Conservation (phyloP, 2,797 vertebrate genomes). For the Hippopotamyrus pictus region DNA sequence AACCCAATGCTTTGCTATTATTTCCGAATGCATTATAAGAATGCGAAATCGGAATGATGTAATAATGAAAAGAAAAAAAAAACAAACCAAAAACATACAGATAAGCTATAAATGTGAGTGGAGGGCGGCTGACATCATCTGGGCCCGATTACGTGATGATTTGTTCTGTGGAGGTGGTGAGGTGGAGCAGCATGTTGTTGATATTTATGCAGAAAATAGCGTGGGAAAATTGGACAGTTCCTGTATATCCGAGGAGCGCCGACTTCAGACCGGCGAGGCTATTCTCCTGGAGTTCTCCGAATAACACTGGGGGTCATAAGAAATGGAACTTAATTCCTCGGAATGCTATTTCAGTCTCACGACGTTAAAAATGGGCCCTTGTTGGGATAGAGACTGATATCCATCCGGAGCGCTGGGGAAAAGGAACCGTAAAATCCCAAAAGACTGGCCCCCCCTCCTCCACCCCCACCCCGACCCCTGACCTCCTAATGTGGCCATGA, state of each 20-base stretch:
- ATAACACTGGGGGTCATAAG: constrained; percentile 61
- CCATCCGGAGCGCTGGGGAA: constrained; percentile 44
- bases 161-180: neutral
- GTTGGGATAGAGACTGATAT: constrained; percentile 58
- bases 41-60: neutral
- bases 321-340: constrained; percentile 68
- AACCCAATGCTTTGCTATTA: neutral
- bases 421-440: constrained; percentile 58
- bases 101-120: neutral
- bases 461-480: constrained; percentile 19
- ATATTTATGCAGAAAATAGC: constrained; percentile 15
- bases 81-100: neutral
- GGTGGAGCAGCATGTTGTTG: neutral
- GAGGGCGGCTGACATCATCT: neutral
- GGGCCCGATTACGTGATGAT: neutral
- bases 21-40: neutral
- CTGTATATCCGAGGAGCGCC: constrained; percentile 12
- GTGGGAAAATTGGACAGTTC: constrained; percentile 25
- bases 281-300: constrained; percentile 35
- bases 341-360: constrained; percentile 63
- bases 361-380: constrained; percentile 61
- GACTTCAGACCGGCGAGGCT: neutral
- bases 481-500: constrained; percentile 2
- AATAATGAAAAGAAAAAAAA: neutral
- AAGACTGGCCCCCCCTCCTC: constrained; percentile 47